These are phyloP conservation scores for Hymenopus coronatus DNA, from an alignment of 2,888 invertebrate genomes.

Conservation along the genomic window DNA sequence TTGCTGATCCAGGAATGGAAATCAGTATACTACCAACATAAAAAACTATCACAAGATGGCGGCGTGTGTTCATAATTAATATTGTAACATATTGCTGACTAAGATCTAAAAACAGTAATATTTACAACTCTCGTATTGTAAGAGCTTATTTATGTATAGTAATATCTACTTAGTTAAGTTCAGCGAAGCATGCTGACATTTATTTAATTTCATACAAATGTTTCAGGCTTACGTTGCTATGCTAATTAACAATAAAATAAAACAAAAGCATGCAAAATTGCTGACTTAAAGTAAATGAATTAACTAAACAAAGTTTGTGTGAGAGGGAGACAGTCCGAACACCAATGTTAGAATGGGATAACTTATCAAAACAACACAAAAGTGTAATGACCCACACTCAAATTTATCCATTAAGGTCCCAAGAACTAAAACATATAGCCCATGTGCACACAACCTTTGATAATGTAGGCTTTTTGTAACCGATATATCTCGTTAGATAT, in stretches of 20 bases:
- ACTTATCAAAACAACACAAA: neutral
- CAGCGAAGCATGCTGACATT: neutral
- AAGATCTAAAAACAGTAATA: too few relatives aligned
- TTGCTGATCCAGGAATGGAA: too few relatives aligned
- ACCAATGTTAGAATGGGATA: constrained; percentile 17
- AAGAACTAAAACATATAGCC: neutral
- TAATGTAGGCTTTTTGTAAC: too few relatives aligned
- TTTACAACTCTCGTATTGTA: too few relatives aligned
- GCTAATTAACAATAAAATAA: neutral
- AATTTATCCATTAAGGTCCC: neutral
- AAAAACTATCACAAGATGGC: too few relatives aligned
- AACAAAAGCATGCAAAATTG: neutral
- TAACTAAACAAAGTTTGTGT: constrained; percentile 11
- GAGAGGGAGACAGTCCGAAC: constrained; percentile 27
- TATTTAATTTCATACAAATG: neutral
- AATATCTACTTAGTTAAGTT: neutral
- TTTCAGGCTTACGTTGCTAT: neutral
- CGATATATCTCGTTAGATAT: too few relatives aligned
- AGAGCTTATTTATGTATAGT: too few relatives aligned
- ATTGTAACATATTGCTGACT: too few relatives aligned
- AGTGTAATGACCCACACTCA: neutral
- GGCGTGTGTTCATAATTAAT: too few relatives aligned
- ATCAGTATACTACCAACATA: too few relatives aligned
- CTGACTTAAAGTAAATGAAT: neutral
- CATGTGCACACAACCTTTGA: neutral